Conservation (phyloP, 2,113 vertebrate species). For the Hemiscyllium ocellatum region DNA sequence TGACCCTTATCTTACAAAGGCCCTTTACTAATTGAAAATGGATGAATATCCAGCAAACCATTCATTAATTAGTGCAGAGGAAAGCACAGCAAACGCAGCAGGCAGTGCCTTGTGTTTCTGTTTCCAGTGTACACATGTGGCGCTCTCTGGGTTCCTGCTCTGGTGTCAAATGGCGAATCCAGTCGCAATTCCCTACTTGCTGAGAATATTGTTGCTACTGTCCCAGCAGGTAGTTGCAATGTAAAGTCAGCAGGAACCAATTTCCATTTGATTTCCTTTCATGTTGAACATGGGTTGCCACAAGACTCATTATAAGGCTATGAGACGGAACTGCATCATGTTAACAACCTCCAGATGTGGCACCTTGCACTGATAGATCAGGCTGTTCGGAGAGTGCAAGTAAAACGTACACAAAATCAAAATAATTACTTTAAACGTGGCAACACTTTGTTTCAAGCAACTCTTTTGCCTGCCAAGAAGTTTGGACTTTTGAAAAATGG, state of each 20-base stretch:
- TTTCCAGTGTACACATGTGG: background rate
- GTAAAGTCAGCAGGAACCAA: constrained; percentile 20
- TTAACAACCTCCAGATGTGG: background rate
- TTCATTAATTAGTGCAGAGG: background rate
- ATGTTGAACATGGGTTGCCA: constrained; percentile 17
- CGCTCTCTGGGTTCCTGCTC: background rate
- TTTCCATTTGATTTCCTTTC: constrained; percentile 1
- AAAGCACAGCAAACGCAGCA: background rate
- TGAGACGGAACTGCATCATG: background rate
- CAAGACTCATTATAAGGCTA: background rate
- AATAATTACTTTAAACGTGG: background rate
- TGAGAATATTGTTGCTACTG: background rate
- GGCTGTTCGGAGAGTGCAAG: background rate
- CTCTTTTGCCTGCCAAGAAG: background rate
- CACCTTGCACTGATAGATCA: background rate
- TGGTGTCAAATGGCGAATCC: background rate
- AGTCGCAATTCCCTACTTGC: background rate
- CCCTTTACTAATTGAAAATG: background rate
- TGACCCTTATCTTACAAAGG: background rate
- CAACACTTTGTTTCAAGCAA: background rate
- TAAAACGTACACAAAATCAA: background rate
- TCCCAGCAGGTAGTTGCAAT: background rate
- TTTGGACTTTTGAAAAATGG: background rate
- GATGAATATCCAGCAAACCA: too few relatives aligned
- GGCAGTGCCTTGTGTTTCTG: background rate